These are phyloP conservation scores for Actinernus sp. DNA, from an alignment of 92 coral and sea anemone genomes.

Conservation along the genomic window DNA sequence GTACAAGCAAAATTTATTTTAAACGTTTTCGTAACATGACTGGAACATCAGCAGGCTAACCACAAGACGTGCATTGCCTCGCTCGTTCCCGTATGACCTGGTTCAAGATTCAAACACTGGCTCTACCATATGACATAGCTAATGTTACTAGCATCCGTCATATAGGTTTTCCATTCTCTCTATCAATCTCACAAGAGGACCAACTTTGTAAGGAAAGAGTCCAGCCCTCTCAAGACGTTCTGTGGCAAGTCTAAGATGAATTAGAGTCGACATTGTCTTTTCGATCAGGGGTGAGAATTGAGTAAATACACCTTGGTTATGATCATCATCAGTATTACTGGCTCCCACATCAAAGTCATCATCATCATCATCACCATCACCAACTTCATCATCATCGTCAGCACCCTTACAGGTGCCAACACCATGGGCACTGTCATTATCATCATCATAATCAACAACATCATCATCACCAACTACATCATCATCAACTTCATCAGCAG, in stretches of 20 bases:
- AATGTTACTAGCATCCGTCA: conserved; percentile 68
- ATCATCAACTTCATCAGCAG: conserved; percentile 7
- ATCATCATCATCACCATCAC: conserved; percentile 1
- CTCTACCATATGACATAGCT: too few species aligned
- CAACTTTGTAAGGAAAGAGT: conserved; percentile 74
- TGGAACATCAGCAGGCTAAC: too few species aligned
- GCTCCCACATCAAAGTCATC: not conserved
- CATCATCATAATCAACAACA: conserved; percentile 6
- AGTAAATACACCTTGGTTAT: not conserved
- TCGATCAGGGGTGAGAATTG: conserved; percentile 18
- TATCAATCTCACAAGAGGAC: conserved; percentile 68
- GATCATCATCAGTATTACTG: not conserved
- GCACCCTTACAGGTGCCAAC: conserved; percentile 8
- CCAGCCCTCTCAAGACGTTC: conserved; percentile 48
- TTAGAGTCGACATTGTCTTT: conserved; percentile 73
- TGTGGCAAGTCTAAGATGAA: conserved; percentile 73
- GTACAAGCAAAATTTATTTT: too few species aligned
- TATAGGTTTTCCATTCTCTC: conserved; percentile 61
- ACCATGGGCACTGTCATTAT: conserved; percentile 2
- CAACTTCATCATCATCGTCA: not conserved
- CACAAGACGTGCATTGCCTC: too few species aligned
- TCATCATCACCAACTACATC: not conserved
- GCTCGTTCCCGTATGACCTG: too few species aligned
- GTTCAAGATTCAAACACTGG: too few species aligned
- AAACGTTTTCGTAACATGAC: too few species aligned